These are phyloP conservation scores for Tympanoctomys barrerae DNA, from an alignment of 2,797 vertebrate genomes.

Conservation along the genomic window DNA sequence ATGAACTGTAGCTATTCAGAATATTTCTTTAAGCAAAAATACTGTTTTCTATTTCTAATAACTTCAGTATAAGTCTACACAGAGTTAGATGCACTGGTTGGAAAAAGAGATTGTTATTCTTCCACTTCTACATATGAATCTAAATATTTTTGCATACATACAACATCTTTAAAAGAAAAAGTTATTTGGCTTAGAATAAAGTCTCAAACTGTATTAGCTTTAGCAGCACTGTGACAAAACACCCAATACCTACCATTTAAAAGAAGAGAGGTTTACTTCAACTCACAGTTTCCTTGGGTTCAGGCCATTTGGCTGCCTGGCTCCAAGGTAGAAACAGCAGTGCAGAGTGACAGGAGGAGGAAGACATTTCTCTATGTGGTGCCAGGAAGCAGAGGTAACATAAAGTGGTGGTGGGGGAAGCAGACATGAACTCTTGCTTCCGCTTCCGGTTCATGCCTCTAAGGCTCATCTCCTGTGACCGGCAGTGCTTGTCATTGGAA, in stretches of 20 bases:
- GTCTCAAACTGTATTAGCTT: not conserved
- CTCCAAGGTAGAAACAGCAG: not conserved
- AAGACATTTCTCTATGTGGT: not conserved
- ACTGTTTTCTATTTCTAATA: not conserved
- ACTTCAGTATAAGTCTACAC: not conserved
- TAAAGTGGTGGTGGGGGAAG: not conserved
- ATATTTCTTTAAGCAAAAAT: conserved; percentile 51
- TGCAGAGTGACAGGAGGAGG: not conserved
- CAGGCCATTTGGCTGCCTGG: not conserved
- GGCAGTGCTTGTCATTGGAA: no score
- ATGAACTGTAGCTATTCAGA: conserved; percentile 1
- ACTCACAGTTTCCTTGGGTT: not conserved
- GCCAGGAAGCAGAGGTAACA: not conserved
- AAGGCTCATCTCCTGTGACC: not conserved
- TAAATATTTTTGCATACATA: conserved; percentile 11
- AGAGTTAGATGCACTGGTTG: not conserved
- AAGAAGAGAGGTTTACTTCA: not conserved
- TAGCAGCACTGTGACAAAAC: no score
- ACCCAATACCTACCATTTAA: no score
- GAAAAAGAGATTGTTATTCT: conserved; percentile 33
- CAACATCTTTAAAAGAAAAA: conserved; percentile 6
- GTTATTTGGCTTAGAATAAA: not conserved
- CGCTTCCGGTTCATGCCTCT: not conserved
- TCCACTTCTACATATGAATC: not conserved
- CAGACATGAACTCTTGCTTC: not conserved